These are phyloP conservation scores for Cantharis rufa DNA, from an alignment of 2,888 invertebrate genomes.

Conservation along the genomic window DNA sequence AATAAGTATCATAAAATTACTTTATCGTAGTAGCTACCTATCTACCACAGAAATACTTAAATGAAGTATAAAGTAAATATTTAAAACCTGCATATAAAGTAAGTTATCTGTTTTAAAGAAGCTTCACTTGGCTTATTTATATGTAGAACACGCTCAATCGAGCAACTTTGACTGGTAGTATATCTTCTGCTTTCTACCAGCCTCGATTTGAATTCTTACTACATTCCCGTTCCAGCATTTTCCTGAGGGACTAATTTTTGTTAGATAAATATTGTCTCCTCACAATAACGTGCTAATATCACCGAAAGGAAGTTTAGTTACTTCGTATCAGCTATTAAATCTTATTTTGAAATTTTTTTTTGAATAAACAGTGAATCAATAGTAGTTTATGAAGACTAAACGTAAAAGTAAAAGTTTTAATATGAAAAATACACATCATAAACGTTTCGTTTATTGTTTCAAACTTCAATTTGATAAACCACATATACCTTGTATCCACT, in stretches of 20 bases:
- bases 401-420: too few species aligned
- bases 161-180: background rate
- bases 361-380: too few species aligned
- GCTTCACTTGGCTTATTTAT: slow-evolving; percentile 13
- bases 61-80: slow-evolving; percentile 18
- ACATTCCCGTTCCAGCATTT: background rate
- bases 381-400: too few species aligned
- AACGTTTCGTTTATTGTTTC: too few species aligned
- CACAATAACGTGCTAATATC: slow-evolving; percentile 1
- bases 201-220: background rate
- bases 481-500: too few species aligned
- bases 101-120: slow-evolving; percentile 3
- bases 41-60: background rate
- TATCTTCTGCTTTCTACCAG: background rate
- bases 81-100: slow-evolving; percentile 3
- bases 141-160: slow-evolving; percentile 21
- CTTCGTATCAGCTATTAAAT: background rate
- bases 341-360: too few species aligned
- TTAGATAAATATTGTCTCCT: slow-evolving; percentile 8
- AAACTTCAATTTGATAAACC: background rate
- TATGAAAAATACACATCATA: too few species aligned
- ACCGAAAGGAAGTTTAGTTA: background rate
- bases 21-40: background rate
- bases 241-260: slow-evolving; percentile 16
- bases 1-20: background rate